Evolutionary conservation across 2,797 vertebrate species (phyloP).

Genomic region (Myotis daubentonii): DNA sequence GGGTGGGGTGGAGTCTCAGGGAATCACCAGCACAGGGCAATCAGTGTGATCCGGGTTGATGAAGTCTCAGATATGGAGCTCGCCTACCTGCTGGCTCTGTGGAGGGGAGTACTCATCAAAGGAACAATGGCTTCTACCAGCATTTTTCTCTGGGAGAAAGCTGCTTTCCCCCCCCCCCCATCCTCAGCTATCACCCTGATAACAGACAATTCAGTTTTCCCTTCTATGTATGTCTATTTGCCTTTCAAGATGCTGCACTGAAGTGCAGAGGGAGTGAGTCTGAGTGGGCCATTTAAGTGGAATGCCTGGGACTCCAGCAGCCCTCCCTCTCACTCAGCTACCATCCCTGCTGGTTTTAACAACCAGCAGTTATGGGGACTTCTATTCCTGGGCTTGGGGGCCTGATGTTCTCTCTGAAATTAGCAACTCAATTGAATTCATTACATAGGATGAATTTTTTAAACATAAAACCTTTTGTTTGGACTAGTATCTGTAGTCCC

Average conservation of each 20-base stretch:
- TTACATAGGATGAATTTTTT: not conserved
- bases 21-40: not conserved
- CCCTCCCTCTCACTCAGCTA: not conserved
- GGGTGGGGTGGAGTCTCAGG: not conserved
- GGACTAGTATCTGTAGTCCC: not conserved
- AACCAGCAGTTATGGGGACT: not conserved
- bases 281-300: not conserved
- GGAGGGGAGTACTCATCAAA: not conserved
- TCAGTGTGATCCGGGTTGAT: not conserved
- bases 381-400: not conserved
- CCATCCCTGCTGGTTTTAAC: not conserved
- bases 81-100: not conserved
- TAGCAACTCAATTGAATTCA: not conserved
- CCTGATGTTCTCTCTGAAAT: not conserved
- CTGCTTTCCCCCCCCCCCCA: not conserved
- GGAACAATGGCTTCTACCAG: not conserved
- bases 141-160: not conserved
- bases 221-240: too few species aligned
- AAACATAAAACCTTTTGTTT: not conserved
- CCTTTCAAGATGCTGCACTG: not conserved
- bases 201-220: not conserved
- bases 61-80: not conserved
- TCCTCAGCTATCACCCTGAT: not conserved
- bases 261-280: not conserved
- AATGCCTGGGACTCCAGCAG: not conserved